These are phyloP conservation scores for Argyrosomus regius DNA, from an alignment of 2,797 vertebrate species.

Conservation along the genomic window DNA sequence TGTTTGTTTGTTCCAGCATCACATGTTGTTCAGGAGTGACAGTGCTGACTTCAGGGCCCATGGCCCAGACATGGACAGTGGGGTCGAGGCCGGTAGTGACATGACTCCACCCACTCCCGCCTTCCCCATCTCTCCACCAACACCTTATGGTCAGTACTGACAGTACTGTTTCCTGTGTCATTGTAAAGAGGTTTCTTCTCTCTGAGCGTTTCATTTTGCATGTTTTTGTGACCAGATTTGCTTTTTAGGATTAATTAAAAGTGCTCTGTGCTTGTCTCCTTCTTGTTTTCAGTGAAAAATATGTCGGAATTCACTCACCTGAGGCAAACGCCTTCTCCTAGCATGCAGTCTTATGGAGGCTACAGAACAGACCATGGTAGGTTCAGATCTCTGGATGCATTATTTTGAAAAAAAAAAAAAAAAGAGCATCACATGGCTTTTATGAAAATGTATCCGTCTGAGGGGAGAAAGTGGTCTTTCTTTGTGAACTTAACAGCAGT, in stretches of 20 bases:
- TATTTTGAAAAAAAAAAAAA: background rate
- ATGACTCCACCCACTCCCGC: conserved; percentile 84
- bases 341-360: conserved; percentile 73
- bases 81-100: conserved; percentile 80
- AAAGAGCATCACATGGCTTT: background rate
- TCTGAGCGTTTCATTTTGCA: background rate
- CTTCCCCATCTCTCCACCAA: conserved; percentile 88
- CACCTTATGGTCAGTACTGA: conserved; percentile 80
- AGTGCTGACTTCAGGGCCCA: conserved; percentile 75
- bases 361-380: conserved; percentile 86
- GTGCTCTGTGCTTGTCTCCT: background rate
- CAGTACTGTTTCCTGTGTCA: background rate
- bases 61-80: conserved; percentile 79
- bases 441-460: background rate
- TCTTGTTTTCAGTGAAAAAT: conserved; percentile 84
- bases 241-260: background rate
- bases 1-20: conserved; percentile 78
- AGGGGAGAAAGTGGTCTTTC: conserved; percentile 4
- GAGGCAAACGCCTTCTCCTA: conserved; percentile 76
- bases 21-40: conserved; percentile 74
- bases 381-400: conserved; percentile 25
- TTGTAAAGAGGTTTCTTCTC: background rate
- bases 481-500: background rate
- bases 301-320: conserved; percentile 75
- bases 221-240: background rate